These are phyloP conservation scores for Peribatodes rhomboidaria DNA, from an alignment of 2,888 invertebrate genomes.

Conservation along the genomic window DNA sequence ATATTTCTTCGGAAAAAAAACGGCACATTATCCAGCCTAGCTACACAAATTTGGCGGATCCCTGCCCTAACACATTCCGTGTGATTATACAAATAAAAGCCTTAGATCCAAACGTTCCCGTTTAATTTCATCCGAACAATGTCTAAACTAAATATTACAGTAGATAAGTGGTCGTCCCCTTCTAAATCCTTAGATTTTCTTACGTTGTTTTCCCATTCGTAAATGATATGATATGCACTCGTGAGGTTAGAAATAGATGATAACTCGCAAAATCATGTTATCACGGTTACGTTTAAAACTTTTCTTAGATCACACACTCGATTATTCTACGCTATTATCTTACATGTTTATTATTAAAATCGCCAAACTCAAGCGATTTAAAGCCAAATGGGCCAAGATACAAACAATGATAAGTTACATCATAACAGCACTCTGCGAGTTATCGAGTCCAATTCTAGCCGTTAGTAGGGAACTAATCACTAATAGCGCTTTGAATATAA, in stretches of 20 bases:
- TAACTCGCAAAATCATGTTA: constrained; percentile 24
- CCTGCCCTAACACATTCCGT: background rate
- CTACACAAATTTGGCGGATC: too few species aligned
- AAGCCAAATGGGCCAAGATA: background rate
- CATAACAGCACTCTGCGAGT: constrained; percentile 16
- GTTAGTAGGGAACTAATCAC: background rate
- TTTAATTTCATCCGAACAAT: constrained; percentile 56
- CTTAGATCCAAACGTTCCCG: constrained; percentile 56
- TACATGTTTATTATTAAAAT: background rate
- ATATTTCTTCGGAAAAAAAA: too few species aligned
- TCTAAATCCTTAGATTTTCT: constrained; percentile 28
- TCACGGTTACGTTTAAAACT: background rate
- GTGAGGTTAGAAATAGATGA: constrained; percentile 43
- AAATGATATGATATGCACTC: constrained; percentile 42
- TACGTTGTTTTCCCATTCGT: constrained; percentile 39
- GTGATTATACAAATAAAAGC: constrained; percentile 40
- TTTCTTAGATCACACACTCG: background rate
- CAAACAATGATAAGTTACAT: background rate
- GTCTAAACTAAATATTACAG: constrained; percentile 47
- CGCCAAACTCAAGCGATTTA: background rate
- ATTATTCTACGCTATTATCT: background rate
- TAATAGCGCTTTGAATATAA: background rate
- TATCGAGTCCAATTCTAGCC: constrained; percentile 11
- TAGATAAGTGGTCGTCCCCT: constrained; percentile 40
- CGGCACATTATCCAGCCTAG: too few species aligned